A percentile compares a stretch with the other conserved stretches of the same genome.
Conservation (phyloP, 1,140 invertebrate genomes). For the Homarus americanus region DNA sequence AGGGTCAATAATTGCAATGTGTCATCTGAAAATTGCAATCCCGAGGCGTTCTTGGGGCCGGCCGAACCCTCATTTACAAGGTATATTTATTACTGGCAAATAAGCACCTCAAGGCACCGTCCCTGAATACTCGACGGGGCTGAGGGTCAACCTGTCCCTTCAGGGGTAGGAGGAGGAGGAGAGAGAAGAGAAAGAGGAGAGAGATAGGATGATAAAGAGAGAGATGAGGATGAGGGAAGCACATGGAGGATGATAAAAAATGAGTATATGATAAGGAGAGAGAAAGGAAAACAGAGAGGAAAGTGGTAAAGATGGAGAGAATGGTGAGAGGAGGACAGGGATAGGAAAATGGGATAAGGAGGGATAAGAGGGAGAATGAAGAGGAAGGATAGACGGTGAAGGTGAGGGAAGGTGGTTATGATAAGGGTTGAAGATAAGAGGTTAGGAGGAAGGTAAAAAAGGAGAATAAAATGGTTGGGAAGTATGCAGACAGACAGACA, state of each 20-base stretch:
- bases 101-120: conserved; percentile 27
- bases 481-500: no score
- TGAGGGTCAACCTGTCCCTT: neutral
- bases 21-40: conserved; percentile 41
- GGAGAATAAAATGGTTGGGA: no score
- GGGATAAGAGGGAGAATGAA: neutral
- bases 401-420: no score
- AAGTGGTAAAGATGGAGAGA: neutral
- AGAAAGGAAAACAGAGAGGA: no score
- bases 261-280: neutral
- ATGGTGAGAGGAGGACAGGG: neutral
- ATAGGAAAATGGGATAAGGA: neutral
- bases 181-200: neutral
- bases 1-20: conserved; percentile 48
- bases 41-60: conserved; percentile 6
- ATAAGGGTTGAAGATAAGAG: no score
- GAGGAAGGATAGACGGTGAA: neutral
- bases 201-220: neutral
- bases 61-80: conserved; percentile 22
- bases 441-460: no score
- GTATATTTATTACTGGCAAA: conserved; percentile 50
- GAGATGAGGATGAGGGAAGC: neutral
- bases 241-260: neutral
- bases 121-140: conserved; percentile 23
- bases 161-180: neutral